A percentile compares a stretch with the other conserved stretches of the same genome.
phyloP scores from a whole-genome alignment of 2,888 invertebrate genomes.

The Trichopria drosophilae region DNA sequence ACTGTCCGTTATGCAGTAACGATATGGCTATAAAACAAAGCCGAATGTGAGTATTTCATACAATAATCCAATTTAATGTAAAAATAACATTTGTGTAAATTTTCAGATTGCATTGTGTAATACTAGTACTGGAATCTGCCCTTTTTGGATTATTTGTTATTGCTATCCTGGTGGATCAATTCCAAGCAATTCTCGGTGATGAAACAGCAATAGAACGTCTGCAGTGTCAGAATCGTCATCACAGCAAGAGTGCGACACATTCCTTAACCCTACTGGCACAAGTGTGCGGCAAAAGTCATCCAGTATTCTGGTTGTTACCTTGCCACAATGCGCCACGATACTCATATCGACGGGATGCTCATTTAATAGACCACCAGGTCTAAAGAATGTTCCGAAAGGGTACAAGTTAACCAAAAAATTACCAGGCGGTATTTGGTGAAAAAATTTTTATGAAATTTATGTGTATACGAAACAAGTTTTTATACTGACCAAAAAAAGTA shows the following conservation, averaged over 20 bases:
- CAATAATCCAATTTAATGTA: slow-evolving; percentile 3
- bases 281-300: slow-evolving; percentile 78
- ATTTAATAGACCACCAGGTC: slow-evolving; percentile 54
- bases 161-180: slow-evolving; percentile 83
- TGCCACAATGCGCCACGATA: slow-evolving; percentile 60
- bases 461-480: no score
- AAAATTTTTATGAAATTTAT: no score
- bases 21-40: slow-evolving; percentile 71
- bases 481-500: neutral
- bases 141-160: slow-evolving; percentile 87
- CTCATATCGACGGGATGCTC: slow-evolving; percentile 52
- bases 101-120: slow-evolving; percentile 78
- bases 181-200: slow-evolving; percentile 81
- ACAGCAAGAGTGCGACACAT: slow-evolving; percentile 62
- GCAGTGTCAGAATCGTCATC: slow-evolving; percentile 69
- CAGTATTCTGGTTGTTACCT: slow-evolving; percentile 73
- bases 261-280: slow-evolving; percentile 71
- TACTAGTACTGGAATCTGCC: slow-evolving; percentile 77
- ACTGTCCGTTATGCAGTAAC: slow-evolving; percentile 69
- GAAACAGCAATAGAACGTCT: slow-evolving; percentile 83
- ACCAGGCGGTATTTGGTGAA: no score
- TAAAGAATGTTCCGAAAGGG: no score
- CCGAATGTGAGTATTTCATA: slow-evolving; percentile 67
- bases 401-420: no score
- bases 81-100: slow-evolving; percentile 14